Base-by-base conservation (phyloP, 2,797 vertebrate genomes). In the Schizopygopsis pylzovi region DNA sequence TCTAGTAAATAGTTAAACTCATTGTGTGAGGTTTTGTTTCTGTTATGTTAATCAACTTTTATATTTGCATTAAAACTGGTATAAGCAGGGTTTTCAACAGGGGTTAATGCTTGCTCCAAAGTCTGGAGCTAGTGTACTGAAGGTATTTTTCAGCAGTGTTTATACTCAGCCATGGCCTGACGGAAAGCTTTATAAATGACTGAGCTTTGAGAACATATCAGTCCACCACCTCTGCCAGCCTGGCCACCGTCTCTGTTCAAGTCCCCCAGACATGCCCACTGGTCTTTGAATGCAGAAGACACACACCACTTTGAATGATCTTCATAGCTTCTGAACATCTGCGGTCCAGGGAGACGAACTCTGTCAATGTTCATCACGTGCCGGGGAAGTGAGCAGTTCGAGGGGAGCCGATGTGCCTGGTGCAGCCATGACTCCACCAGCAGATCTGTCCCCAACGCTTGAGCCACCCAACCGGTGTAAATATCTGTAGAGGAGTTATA, bases 221-320 rank as follows among this genome's bases (percentile, higher is more conserved):
- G 95, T 0, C 97, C 97, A 22, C 97, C 97, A 6, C 95, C 96
- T 88, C 96, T 95, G 93, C 93, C 95, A 52, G 93, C 91, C 86
- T 99, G 97, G 37, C 92, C 77, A 0, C 81, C 91, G 86, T 95
- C 94, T 37, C 97, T 94, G 90, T 98, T 99, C 90, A 99, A 90
- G 82, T 99, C 97, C 84, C 97, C 98, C 11, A 99, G 91, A 83
- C 98, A 99, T 18, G 93, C 94, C 96, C 97, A 96, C 82, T 80
- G 93, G 87, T 95, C 92, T 91, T 93, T 65, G 1, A 83, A 73
- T 6, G n/a, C 13, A 76, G 0, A 76, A 0, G 97, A 97, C 90
- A 97, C 94, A 39, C 97, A 96, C 98, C 98, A 99, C 92, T 99
- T 99, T 52, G 97, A 96, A 90, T 99, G 98, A 92, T 99, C 98